These are phyloP conservation scores for Thymelicus acteon DNA, from an alignment of 2,888 invertebrate genomes.

Conservation along the genomic window DNA sequence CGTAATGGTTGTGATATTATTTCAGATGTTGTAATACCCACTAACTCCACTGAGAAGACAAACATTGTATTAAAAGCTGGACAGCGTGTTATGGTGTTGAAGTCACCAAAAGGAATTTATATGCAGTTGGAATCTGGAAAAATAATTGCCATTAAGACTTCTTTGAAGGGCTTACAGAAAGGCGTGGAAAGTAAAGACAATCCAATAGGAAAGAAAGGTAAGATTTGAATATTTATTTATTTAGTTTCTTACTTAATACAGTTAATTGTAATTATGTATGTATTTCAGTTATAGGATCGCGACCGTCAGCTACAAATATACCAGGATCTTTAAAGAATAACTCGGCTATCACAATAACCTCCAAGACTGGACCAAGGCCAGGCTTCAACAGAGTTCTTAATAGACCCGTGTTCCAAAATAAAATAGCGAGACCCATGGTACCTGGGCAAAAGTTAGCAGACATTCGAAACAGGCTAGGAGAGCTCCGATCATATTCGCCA, in stretches of 20 bases:
- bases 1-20: constrained; percentile 28
- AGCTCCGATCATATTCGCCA: constrained; percentile 62
- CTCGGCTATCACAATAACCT: constrained; percentile 85
- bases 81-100: constrained; percentile 96
- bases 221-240: constrained; percentile 29
- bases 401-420: constrained; percentile 64
- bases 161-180: constrained; percentile 86
- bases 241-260: constrained; percentile 1
- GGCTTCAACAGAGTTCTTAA: constrained; percentile 67
- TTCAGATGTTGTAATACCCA: constrained; percentile 95
- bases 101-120: constrained; percentile 98
- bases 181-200: constrained; percentile 67
- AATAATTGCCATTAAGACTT: constrained; percentile 95
- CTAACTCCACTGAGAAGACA: constrained; percentile 94
- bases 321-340: constrained; percentile 85
- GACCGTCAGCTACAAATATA: constrained; percentile 68
- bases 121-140: constrained; percentile 97
- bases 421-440: constrained; percentile 64
- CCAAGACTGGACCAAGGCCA: constrained; percentile 72
- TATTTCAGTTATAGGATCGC: constrained; percentile 68
- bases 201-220: constrained; percentile 77
- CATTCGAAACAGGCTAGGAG: constrained; percentile 69
- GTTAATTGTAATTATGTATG: constrained; percentile 5
- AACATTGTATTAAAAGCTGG: constrained; percentile 97
- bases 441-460: constrained; percentile 76